These are phyloP conservation scores for Phengaris alcon DNA, from an alignment of 2,888 invertebrate species.

Conservation along the genomic window DNA sequence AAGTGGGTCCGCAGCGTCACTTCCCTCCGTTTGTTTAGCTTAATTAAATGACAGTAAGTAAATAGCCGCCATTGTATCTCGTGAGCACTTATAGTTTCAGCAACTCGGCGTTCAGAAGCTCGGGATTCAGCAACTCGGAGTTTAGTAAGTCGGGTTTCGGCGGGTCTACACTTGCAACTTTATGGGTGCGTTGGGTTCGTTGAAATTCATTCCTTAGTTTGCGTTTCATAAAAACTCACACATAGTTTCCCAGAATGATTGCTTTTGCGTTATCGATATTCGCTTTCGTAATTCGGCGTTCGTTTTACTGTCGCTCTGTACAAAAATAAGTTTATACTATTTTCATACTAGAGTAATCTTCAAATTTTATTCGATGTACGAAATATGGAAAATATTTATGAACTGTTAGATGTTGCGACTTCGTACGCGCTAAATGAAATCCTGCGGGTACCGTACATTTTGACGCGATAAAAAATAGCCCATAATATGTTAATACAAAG, in stretches of 20 bases:
- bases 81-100: background rate
- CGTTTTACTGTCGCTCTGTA: background rate
- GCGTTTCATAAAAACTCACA: conserved; percentile 10
- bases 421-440: no score
- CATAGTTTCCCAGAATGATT: conserved; percentile 15
- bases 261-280: background rate
- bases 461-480: no score
- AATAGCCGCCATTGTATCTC: conserved; percentile 46
- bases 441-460: no score
- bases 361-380: no score
- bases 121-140: conserved; percentile 40
- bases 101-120: conserved; percentile 44
- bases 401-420: no score
- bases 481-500: no score
- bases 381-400: no score
- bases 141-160: conserved; percentile 37
- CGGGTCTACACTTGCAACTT: conserved; percentile 16
- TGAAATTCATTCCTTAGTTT: background rate
- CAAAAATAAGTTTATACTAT: no score
- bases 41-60: conserved; percentile 68
- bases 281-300: background rate
- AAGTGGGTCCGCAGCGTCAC: conserved; percentile 35
- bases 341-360: no score
- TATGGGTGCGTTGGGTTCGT: background rate
- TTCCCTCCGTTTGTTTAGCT: conserved; percentile 55